Percentiles rank a stretch among this genome's conserved stretches.
Conservation (phyloP, 2,888 invertebrate species). For the Sinelater perroti region DNA sequence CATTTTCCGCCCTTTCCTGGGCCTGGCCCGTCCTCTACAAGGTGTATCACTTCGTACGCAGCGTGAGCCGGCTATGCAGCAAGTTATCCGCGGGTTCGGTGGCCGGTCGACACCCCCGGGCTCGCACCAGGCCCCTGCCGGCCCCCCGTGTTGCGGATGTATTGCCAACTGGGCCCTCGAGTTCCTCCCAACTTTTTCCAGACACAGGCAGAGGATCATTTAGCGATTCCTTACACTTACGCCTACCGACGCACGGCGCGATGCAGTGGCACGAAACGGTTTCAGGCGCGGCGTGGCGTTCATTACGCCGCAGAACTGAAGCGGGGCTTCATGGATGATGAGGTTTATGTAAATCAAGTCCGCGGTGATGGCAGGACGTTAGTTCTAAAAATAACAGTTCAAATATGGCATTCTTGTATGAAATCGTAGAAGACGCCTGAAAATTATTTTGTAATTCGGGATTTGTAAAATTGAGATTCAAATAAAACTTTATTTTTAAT, state of each 20-base stretch:
- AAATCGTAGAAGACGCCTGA: too few relatives aligned
- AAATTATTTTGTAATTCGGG: too few relatives aligned
- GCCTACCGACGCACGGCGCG: constrained; percentile 17
- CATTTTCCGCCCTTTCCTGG: constrained; percentile 8
- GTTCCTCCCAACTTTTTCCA: constrained; percentile 36
- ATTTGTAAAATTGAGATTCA: too few relatives aligned
- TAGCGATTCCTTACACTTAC: constrained; percentile 31
- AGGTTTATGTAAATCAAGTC: too few relatives aligned
- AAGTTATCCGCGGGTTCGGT: constrained; percentile 57
- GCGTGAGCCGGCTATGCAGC: constrained; percentile 31
- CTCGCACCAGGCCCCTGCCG: constrained; percentile 46
- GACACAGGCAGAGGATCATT: constrained; percentile 39
- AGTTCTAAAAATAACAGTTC: too few relatives aligned
- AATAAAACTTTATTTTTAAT: too few relatives aligned
- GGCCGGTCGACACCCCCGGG: constrained; percentile 57
- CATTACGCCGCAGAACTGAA: too few relatives aligned
- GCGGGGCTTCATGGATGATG: too few relatives aligned
- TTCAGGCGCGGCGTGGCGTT: constrained; percentile 8
- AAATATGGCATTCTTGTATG: too few relatives aligned
- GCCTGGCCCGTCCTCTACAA: constrained; percentile 25
- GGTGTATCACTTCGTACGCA: constrained; percentile 33
- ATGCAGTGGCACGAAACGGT: constrained; percentile 23
- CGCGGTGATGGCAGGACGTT: too few relatives aligned
- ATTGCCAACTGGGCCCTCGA: constrained; percentile 39
- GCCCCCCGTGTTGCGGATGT: constrained; percentile 40